Conservation (phyloP, 2,888 invertebrate species). For the Drosophila meridionalis region DNA sequence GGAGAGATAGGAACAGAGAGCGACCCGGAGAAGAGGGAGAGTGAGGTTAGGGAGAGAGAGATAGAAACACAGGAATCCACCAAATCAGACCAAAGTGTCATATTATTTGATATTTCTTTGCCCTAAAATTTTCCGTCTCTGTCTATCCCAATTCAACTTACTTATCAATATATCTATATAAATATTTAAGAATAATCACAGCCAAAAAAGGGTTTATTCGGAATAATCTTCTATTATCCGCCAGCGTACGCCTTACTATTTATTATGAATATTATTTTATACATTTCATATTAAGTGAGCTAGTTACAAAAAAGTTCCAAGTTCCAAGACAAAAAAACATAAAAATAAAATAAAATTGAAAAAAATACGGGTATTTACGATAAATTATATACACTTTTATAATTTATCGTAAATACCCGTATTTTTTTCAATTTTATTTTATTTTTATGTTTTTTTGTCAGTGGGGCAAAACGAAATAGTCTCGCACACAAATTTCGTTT, state of each 20-base stretch:
- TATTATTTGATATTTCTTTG: too few species aligned
- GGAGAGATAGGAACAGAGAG: neutral
- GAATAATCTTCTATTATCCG: neutral
- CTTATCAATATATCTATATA: too few species aligned
- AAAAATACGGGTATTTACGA: neutral
- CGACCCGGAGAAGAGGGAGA: neutral
- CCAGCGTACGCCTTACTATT: neutral
- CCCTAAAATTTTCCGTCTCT: too few species aligned
- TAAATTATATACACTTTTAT: neutral
- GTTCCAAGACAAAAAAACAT: neutral
- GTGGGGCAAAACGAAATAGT: constrained; percentile 1
- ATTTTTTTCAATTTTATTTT: neutral
- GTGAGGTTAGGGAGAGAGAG: neutral
- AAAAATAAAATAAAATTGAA: neutral
- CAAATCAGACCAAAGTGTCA: too few species aligned
- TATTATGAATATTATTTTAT: neutral
- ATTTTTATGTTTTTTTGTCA: neutral
- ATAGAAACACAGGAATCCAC: neutral
- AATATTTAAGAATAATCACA: too few species aligned
- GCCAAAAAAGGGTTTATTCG: neutral
- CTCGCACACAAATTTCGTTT: constrained; percentile 52
- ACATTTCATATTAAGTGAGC: too few species aligned
- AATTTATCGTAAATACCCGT: neutral
- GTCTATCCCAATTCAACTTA: too few species aligned
- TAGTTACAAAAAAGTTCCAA: neutral